Conservation (phyloP, 2,888 invertebrate genomes). For the Pemphredon lugubris region DNA sequence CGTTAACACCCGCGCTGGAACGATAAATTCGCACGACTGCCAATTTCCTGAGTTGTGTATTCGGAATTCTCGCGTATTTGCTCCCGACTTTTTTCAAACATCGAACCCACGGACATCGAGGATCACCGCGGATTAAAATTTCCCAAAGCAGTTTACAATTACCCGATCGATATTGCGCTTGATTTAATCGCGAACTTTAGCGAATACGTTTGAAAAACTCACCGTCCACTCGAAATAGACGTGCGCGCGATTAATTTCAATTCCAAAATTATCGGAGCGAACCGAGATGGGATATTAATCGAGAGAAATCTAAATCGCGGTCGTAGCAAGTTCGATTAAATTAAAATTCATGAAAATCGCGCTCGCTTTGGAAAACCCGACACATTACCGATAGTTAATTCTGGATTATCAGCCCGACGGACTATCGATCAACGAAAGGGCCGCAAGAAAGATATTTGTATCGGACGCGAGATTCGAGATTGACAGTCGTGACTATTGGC, state of each 20-base stretch:
- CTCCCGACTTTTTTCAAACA: not conserved
- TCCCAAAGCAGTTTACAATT: not conserved
- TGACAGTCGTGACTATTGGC: not conserved
- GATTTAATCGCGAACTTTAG: constrained; percentile 25
- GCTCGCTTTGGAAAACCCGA: not conserved
- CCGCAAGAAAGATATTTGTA: not conserved
- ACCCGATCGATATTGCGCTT: not conserved
- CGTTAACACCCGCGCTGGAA: constrained; percentile 19
- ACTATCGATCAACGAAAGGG: constrained; percentile 1
- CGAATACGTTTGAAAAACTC: too few species aligned
- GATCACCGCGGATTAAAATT: not conserved
- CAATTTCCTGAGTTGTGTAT: constrained; percentile 64
- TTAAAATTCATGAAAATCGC: not conserved
- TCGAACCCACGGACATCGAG: not conserved
- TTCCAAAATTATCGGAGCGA: too few species aligned
- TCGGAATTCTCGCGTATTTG: constrained; percentile 12
- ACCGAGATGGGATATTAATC: not conserved
- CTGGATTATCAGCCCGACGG: too few species aligned
- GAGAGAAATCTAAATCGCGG: not conserved
- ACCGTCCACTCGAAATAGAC: too few species aligned
- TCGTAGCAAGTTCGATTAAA: not conserved
- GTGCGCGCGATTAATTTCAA: too few species aligned
- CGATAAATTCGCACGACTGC: constrained; percentile 47
- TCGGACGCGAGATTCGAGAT: not conserved
- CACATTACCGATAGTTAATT: not conserved